Evolutionary conservation across 2,113 vertebrate genomes (phyloP).

Genomic region (Fregata magnificens): DNA sequence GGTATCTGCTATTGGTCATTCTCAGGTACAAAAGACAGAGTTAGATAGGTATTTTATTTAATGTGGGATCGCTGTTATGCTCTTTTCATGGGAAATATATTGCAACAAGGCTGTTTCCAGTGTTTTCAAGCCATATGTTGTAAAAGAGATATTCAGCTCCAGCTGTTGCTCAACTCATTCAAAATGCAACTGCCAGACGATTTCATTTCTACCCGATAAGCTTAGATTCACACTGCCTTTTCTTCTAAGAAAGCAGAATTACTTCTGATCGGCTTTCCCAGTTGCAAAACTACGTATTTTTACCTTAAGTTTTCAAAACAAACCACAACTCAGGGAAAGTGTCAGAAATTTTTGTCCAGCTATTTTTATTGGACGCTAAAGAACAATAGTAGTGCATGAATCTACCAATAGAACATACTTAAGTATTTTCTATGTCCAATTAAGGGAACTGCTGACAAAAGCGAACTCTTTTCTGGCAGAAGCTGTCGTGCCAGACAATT

Average conservation of each 20-base stretch:
- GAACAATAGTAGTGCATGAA: neutral
- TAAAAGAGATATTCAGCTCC: neutral
- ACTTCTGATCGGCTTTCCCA: neutral
- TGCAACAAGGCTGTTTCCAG: neutral
- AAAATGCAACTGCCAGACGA: neutral
- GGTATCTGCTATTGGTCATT: neutral
- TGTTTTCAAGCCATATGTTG: neutral
- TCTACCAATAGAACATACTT: neutral
- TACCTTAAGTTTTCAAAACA: neutral
- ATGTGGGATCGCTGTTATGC: neutral
- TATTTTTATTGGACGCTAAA: neutral
- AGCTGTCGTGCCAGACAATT: neutral
- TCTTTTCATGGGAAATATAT: neutral
- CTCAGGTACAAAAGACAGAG: neutral
- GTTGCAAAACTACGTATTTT: neutral
- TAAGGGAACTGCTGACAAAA: neutral
- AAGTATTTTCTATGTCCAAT: neutral
- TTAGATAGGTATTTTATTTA: neutral
- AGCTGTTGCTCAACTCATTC: neutral
- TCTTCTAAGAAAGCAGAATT: neutral
- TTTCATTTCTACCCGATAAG: neutral
- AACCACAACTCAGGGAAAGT: neutral
- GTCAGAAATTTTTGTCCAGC: neutral
- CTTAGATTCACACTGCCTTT: neutral
- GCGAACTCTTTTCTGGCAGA: neutral